Percentiles rank a stretch among this genome's conserved stretches.
Evolutionary conservation across 2,113 vertebrate species (phyloP).

Genomic region (Aviceda subcristata): DNA sequence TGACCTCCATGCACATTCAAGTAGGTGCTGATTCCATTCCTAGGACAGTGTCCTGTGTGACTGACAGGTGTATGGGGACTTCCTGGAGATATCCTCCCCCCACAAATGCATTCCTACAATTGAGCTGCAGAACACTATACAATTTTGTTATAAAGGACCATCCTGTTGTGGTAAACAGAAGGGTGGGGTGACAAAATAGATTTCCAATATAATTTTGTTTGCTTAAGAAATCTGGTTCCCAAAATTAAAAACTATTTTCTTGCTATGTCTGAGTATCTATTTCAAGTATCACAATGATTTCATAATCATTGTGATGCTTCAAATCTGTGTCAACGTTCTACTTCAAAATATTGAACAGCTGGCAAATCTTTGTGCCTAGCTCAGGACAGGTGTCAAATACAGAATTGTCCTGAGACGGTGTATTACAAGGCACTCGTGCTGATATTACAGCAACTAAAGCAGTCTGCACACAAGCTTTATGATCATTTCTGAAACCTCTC

Average conservation of each 20-base stretch:
- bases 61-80: background rate
- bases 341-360: background rate
- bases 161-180: background rate
- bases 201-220: background rate
- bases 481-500: background rate
- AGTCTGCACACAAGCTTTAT: background rate
- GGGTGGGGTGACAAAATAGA: background rate
- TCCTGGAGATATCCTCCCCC: background rate
- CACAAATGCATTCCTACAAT: background rate
- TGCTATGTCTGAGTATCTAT: background rate
- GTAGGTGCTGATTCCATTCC: background rate
- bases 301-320: background rate
- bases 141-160: background rate
- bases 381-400: background rate
- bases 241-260: background rate
- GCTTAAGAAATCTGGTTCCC: background rate
- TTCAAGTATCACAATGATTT: background rate
- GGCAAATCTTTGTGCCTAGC: background rate
- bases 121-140: background rate
- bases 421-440: background rate
- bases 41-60: background rate
- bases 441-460: background rate
- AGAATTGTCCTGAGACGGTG: background rate
- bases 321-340: background rate
- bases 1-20: background rate